These are phyloP conservation scores for Ictalurus furcatus DNA, from an alignment of 2,113 vertebrate genomes.

Conservation along the genomic window DNA sequence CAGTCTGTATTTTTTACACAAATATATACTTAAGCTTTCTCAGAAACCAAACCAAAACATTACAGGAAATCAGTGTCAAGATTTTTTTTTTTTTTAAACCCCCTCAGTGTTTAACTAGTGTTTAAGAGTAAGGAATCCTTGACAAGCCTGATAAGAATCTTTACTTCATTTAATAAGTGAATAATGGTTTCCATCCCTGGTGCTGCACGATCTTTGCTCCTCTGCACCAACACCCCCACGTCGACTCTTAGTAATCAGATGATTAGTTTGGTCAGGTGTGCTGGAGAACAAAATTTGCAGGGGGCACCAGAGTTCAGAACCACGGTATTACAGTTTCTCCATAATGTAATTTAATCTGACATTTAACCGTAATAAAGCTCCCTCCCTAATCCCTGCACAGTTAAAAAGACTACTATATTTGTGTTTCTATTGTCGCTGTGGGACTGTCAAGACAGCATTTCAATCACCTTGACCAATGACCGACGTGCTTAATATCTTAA, in stretches of 20 bases:
- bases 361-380: conserved; percentile 13
- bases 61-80: background rate
- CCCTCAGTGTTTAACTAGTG: background rate
- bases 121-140: background rate
- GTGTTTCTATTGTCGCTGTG: background rate
- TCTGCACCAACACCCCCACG: background rate
- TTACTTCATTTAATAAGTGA: background rate
- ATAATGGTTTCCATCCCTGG: conserved; percentile 20
- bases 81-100: no score
- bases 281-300: background rate
- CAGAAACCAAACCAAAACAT: background rate
- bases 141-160: background rate
- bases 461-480: background rate
- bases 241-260: background rate
- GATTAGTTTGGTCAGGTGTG: background rate
- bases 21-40: background rate
- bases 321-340: background rate
- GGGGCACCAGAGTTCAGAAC: background rate
- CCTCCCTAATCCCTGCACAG: background rate
- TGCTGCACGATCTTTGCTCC: background rate
- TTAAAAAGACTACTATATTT: background rate
- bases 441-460: background rate
- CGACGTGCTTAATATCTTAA: background rate
- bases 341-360: conserved; percentile 4
- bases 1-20: background rate